These are phyloP conservation scores for Drosophila punjabiensis DNA, from an alignment of 1,140 invertebrate species.

Conservation along the genomic window DNA sequence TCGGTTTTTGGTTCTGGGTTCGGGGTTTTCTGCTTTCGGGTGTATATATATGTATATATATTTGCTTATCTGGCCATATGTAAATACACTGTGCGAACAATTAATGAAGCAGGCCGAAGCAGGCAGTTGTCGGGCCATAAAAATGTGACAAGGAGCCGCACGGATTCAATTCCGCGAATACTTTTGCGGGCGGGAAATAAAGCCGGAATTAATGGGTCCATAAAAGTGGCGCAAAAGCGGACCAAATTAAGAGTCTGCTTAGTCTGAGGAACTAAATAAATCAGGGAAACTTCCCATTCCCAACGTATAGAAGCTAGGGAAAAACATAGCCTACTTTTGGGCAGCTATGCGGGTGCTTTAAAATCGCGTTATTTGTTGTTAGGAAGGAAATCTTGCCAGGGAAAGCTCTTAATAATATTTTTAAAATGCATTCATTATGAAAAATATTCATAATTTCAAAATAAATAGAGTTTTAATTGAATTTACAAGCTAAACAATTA, in stretches of 20 bases:
- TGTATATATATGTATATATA: slow-evolving; percentile 20
- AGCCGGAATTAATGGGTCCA: slow-evolving; percentile 65
- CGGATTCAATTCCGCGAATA: slow-evolving; percentile 15
- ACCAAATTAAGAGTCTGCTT: neutral
- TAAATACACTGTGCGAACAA: slow-evolving; percentile 45
- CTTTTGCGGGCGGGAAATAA: slow-evolving; percentile 40
- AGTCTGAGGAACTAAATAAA: neutral
- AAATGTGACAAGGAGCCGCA: slow-evolving; percentile 27
- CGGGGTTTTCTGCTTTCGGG: neutral
- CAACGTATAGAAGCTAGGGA: neutral
- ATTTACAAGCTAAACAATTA: no score
- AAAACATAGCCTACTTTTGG: neutral
- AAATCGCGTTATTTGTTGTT: neutral
- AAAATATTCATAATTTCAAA: neutral
- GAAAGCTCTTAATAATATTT: no score
- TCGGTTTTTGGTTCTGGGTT: neutral
- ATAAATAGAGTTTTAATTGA: no score
- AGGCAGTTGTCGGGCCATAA: slow-evolving; percentile 5
- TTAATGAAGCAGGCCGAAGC: slow-evolving; percentile 21
- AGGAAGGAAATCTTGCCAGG: no score
- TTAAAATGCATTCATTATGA: neutral
- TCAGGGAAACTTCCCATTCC: neutral
- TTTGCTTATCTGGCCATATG: slow-evolving; percentile 41
- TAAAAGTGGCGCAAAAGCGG: neutral
- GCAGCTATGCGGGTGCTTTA: neutral